These are phyloP conservation scores for Isaurus tuberculatus DNA, from an alignment of 92 coral and sea anemone genomes.

Conservation along the genomic window DNA sequence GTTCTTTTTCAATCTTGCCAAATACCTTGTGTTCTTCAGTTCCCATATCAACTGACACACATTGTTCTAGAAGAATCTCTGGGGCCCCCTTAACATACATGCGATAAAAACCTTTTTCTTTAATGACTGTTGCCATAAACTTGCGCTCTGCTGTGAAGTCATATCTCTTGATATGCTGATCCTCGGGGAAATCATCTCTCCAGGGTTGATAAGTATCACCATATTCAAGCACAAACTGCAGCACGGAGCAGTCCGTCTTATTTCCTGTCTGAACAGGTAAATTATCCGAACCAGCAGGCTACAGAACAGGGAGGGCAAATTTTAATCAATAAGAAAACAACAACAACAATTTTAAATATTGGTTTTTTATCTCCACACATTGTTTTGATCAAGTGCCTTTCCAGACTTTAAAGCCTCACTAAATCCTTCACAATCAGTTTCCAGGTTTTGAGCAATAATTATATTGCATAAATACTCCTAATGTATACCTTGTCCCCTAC, in stretches of 20 bases:
- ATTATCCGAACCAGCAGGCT: slow-evolving; percentile 72
- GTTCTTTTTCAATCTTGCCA: slow-evolving; percentile 65
- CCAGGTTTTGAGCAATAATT: too few relatives aligned
- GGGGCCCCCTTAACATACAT: slow-evolving; percentile 85
- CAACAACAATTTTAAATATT: too few relatives aligned
- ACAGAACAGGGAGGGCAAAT: too few relatives aligned
- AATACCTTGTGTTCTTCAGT: slow-evolving; percentile 62
- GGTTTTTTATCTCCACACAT: too few relatives aligned
- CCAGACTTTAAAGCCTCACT: too few relatives aligned
- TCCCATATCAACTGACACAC: slow-evolving; percentile 57
- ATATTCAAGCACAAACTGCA: slow-evolving; percentile 85
- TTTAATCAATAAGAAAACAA: too few relatives aligned
- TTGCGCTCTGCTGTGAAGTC: slow-evolving; percentile 86
- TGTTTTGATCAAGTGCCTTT: too few relatives aligned
- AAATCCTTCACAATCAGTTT: too few relatives aligned
- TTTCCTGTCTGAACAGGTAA: slow-evolving; percentile 87
- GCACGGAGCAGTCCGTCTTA: slow-evolving; percentile 90
- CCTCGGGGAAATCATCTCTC: slow-evolving; percentile 92
- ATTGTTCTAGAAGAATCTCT: slow-evolving; percentile 72
- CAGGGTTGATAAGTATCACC: slow-evolving; percentile 85
- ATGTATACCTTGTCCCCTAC: too few relatives aligned
- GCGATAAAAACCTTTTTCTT: slow-evolving; percentile 67
- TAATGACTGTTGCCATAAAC: slow-evolving; percentile 89
- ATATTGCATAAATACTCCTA: too few relatives aligned
- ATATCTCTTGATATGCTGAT: slow-evolving; percentile 71